These are phyloP conservation scores for Caenorhabditis becei DNA, from an alignment of 2,888 invertebrate genomes.

Conservation along the genomic window DNA sequence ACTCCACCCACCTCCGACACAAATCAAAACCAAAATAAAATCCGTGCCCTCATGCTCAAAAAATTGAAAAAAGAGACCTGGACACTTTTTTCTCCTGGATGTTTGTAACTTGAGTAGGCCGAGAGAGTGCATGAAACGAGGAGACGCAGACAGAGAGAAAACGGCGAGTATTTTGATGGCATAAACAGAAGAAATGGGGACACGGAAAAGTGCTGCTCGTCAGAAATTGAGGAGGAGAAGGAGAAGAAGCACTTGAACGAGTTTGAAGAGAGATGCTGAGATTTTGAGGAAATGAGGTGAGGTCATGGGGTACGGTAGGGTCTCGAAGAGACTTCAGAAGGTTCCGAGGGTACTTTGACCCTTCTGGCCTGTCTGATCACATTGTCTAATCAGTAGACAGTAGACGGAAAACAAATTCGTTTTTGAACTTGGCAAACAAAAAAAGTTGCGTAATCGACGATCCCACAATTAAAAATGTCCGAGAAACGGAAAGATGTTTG, in stretches of 20 bases:
- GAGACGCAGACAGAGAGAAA: slow-evolving; percentile 37
- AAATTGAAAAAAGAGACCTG: slow-evolving; percentile 9
- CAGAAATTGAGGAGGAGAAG: slow-evolving; percentile 5
- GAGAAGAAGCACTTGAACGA: slow-evolving; percentile 1
- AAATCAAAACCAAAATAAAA: slow-evolving; percentile 7
- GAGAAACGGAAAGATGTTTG: no score
- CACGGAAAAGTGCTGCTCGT: slow-evolving; percentile 19
- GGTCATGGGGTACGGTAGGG: background rate
- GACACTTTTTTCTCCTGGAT: slow-evolving; percentile 13
- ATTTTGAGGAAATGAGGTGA: background rate
- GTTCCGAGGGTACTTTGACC: no score
- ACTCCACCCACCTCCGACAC: no score
- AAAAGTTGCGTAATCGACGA: no score
- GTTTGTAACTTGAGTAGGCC: slow-evolving; percentile 56
- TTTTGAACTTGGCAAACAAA: no score
- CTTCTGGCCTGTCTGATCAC: no score
- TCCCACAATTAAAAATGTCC: no score
- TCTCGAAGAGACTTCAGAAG: no score
- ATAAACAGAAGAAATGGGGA: slow-evolving; percentile 15
- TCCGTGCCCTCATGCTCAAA: background rate
- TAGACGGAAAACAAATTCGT: no score
- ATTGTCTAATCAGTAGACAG: no score
- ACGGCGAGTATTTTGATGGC: slow-evolving; percentile 51
- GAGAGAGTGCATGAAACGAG: slow-evolving; percentile 33
- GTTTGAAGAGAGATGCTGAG: background rate